A percentile compares a stretch with the other conserved stretches of the same genome.
Conservation (phyloP, 1,140 invertebrate genomes). For the Mya arenaria region DNA sequence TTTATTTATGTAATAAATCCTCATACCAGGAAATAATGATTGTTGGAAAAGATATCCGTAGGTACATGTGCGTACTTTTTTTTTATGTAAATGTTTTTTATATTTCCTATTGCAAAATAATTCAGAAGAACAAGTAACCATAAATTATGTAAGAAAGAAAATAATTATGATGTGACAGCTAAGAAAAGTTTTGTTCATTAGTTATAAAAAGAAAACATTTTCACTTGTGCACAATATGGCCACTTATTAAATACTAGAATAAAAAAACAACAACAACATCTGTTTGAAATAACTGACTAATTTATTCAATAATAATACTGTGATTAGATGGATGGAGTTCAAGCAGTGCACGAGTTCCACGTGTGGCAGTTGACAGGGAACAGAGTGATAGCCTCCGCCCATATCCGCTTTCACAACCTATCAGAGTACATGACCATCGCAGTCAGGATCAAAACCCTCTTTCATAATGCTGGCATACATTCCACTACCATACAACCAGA, state of each 20-base stretch:
- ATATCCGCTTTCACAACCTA: constrained; percentile 83
- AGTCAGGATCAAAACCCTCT: constrained; percentile 81
- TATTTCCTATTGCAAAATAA: too few species aligned
- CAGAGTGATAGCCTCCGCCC: constrained; percentile 84
- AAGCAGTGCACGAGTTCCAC: constrained; percentile 85
- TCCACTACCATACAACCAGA: constrained; percentile 85
- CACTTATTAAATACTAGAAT: too few species aligned
- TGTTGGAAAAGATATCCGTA: too few species aligned
- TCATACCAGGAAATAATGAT: too few species aligned
- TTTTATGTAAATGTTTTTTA: too few species aligned
- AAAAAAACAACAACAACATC: too few species aligned
- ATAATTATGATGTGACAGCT: too few species aligned
- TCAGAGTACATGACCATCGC: constrained; percentile 83
- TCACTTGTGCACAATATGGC: neutral
- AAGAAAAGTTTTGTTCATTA: constrained; percentile 12
- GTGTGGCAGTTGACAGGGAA: constrained; percentile 84
- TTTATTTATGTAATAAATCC: too few species aligned
- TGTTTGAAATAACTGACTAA: neutral
- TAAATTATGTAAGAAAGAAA: too few species aligned
- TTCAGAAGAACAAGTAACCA: too few species aligned
- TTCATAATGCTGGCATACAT: constrained; percentile 84
- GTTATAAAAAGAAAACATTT: neutral
- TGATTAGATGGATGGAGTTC: constrained; percentile 82
- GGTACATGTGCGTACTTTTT: too few species aligned
- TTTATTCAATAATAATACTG: neutral